Evolutionary conservation across 2,888 invertebrate species (phyloP), one percentile per base, ranked within the genome.

Genomic region (Tuta absoluta): DNA sequence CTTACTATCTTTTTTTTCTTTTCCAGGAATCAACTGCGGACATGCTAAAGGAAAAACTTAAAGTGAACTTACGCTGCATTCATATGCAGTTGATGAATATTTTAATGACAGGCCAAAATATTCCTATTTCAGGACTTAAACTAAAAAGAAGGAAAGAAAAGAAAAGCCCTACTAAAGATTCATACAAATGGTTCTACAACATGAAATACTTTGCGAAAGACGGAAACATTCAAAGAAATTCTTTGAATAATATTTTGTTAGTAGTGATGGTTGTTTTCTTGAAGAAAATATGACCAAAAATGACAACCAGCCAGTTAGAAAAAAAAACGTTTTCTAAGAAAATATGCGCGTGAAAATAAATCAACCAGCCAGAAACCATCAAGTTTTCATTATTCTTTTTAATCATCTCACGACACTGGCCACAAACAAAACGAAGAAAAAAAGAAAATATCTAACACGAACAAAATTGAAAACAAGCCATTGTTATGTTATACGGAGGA

Each of bases 381-480:
- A 17, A 8, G 45, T 45, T 45, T 45, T 45, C 45, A 45, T 45
- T 45, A 45, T 10, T 17, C 23, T 10, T 19, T 33, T 49, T 56
- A 61, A 61, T 21, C 49, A 65, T 19, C 45, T 49, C 4, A 23
- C 12, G 33, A 23, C 11, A 28, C 33, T 19, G n/a, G 28, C 41
- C 61, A 61, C 59, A 57, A 56, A 33, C 23, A 59, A 63, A 45
- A 59, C 51, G 28, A 66, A 74, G 72, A 75, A 76, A 76, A 77
- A 75, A 77, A 53, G 23, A 53, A 75, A n/a, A 76, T 73, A 79
- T 84, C 83, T 78, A 84, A 80, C 76, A 77, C 76, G 78, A 85
- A 85, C 87, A 86, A 87, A 90, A 91, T 91, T 91, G 91, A 91
- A 91, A 90, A 90, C 89, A 89, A 84, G 84, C 86, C 86, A 88